Base-by-base conservation (phyloP, 2,797 vertebrate genomes). In the Liparis tanakae region DNA sequence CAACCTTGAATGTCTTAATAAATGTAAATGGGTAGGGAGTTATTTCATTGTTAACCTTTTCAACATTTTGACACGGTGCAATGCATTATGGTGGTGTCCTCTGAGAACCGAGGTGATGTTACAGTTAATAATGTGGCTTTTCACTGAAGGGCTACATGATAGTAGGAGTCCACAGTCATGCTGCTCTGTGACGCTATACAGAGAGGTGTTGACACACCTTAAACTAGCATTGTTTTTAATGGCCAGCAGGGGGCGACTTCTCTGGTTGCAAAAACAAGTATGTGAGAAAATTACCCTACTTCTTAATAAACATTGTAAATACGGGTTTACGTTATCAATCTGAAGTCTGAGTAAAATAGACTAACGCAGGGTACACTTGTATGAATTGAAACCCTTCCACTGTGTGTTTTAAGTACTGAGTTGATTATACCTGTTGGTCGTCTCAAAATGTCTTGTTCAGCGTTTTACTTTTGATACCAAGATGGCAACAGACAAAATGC, bases 31-130 rank as follows among this genome's bases (percentile, higher is more conserved):
- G 20, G n/a, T 4, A 41, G 39, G 4, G 25, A 54, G 33, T 41
- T 0, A 61, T 67, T 69, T 60, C 10, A 10, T 50, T n/a, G 36
- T 51, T 59, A 63, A 70, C 54, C 54, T 55, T 68, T 60, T 75
- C 36, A 78, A 41, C 3, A 30, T 64, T 60, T 64, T 64, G 13
- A 69, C 63, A 72, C 13, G 5, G 22, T 50, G 14, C 53, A 62
- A 59, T 46, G 8, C 15, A 60, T 55, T 50, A 25, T 41, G 7
- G 46, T 39, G 20, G 15, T 18, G 9, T 44, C 18, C 20, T 60
- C 41, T 14, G 7, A 10, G 13, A 39, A 14, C 30, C 33, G 4
- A 39, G 37, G 2, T 51, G 12, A 72, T 58, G 22, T 76, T 50
- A 51, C 4, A 50, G 2, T 15, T 14, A 43, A 7, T 20, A 54